Base-by-base conservation (phyloP, 2,888 invertebrate genomes). In the Acrobasis consociella region DNA sequence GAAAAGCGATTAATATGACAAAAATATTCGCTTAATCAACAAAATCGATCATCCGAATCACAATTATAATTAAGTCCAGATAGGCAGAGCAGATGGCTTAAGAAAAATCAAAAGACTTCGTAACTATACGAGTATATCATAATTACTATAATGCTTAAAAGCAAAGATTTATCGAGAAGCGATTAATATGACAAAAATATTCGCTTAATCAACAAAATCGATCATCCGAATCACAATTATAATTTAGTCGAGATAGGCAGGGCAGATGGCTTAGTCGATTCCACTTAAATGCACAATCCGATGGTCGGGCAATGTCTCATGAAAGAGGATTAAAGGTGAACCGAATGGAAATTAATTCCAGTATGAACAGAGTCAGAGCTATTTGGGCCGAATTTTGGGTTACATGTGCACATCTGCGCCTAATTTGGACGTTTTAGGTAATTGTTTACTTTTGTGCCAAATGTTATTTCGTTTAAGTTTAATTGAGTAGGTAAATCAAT, bases 281-380 rank as follows among this genome's bases (percentile, higher is more conserved):
- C 49, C 55, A 49, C 61, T 55, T 55, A 62, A 60, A 55, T 62
- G 53, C 61, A 53, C 61, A 55, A 62, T 62, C 49, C 50, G 59
- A 38, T 49, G 59, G 38, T 16, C 49, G 58, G 61, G 42, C 50
- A 53, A 61, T 61, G 52, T 61, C 42, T 61, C 61, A 62, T 62
- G 55, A 62, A 62, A 62, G 53, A 53, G 53, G 61, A 62, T 62
- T 62, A 62, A 62, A 62, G 53, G 46, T 49, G 55, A 62, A 62
- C 53, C 61, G 55, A 55, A 49, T 62, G 61, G 61, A 62, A 55
- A 62, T 62, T 39, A 60, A 55, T 62, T 55, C 49, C 38, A 50
- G 49, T 58, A 58, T 49, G 58, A 49, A 58, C 15, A 5, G 37
- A 56, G 42, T 42, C 56, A 42, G 56, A n/a, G 22, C 31, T 17